Evolutionary conservation across 1,140 invertebrate genomes (phyloP), one percentile per base, ranked within the genome.

Genomic region (Caerostris extrusa): DNA sequence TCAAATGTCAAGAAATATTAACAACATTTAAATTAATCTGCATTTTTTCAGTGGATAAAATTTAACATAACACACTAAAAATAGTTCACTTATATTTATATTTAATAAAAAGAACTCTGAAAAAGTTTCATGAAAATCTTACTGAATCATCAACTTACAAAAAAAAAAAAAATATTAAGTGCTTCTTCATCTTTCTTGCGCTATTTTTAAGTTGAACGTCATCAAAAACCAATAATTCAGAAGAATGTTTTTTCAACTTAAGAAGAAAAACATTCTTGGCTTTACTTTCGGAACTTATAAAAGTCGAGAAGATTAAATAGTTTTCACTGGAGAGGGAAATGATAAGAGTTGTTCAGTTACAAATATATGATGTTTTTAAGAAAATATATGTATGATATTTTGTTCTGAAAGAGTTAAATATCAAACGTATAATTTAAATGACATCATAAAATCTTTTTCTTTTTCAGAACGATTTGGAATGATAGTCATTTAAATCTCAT

Each of bases 201-300:
- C 5, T 50, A 34, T 71, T 71, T 71, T 71, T 50, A 71, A 71
- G 19, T 19, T 71, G 17, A 7, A 50, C 19, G 67, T 71, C 67
- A 71, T 71, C 67, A 71, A 71, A 71, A 71, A 71, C 67, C 67
- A 71, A 71, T 71, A 71, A 71, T 71, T 71, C 67, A 71, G 67
- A 0, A 19, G 19, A 71, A 71, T 71, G 67, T 71, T 71, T 71
- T 71, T 71, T 71, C 67, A 71, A 71, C 67, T 19, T 7, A 19
- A 71, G 34, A 34, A 71, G 19, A 71, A 71, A 71, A 71, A 71
- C 17, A 71, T 19, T 71, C 67, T 19, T 71, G 3, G 34, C 67
- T 71, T 71, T 8, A 34, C 67, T 71, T 71, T 71, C 5, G 7
- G 67, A 71, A 19, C 67, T 71, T 34, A 19, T 19, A 19, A 71